These are phyloP conservation scores for Diachasma alloeum DNA, from an alignment of 1,140 invertebrate species.

Conservation along the genomic window DNA sequence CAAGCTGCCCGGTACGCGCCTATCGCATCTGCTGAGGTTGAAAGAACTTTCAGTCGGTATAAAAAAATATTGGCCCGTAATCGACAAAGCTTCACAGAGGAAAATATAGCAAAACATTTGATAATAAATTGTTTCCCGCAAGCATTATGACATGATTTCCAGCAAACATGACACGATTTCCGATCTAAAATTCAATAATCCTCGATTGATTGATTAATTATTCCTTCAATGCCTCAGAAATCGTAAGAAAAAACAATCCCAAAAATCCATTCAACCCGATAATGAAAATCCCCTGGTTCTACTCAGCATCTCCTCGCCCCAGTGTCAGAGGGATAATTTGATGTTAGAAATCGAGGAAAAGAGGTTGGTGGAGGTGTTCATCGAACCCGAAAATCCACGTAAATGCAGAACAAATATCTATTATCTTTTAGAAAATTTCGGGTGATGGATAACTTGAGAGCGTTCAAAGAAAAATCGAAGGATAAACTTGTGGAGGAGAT, in stretches of 20 bases:
- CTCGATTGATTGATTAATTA: background rate
- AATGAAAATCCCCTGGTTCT: background rate
- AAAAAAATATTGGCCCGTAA: background rate
- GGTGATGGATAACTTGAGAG: conserved; percentile 54
- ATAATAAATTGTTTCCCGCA: too few species aligned
- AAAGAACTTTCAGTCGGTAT: background rate
- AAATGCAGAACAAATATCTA: background rate
- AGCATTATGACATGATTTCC: too few species aligned
- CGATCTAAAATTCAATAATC: background rate
- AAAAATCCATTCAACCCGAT: background rate
- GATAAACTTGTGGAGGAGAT: conserved; percentile 86
- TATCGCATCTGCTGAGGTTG: background rate
- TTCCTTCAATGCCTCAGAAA: background rate
- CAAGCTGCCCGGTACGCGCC: background rate
- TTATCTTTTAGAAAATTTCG: background rate
- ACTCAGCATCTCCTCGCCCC: background rate
- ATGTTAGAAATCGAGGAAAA: background rate
- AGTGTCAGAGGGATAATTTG: background rate
- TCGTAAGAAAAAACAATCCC: too few species aligned
- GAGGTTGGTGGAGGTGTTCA: background rate
- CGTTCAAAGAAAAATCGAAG: conserved; percentile 88
- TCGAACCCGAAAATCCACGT: background rate
- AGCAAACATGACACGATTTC: too few species aligned
- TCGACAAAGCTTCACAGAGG: background rate
- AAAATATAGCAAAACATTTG: too few species aligned